Evolutionary conservation across 2,888 invertebrate species (phyloP).

Genomic region (Xanthostigma xanthostigma): DNA sequence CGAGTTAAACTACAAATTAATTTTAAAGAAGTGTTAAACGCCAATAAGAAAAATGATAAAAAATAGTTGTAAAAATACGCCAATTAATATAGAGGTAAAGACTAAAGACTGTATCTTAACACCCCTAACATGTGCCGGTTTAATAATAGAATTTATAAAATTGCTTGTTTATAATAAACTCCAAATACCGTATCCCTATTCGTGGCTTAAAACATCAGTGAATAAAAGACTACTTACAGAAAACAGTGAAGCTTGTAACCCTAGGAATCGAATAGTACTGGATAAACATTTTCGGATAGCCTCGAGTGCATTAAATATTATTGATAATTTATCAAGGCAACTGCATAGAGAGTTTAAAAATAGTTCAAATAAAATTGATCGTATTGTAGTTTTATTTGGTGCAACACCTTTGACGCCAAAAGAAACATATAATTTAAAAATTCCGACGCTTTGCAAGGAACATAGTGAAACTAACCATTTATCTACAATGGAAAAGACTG

Average conservation of each 20-base stretch:
- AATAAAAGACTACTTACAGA: constrained; percentile 20
- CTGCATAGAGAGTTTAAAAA: constrained; percentile 4
- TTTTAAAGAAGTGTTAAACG: too few relatives aligned
- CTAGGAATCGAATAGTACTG: constrained; percentile 28
- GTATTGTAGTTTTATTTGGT: constrained; percentile 7
- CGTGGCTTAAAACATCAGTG: constrained; percentile 33
- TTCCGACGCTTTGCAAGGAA: constrained; percentile 7
- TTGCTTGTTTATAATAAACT: constrained; percentile 39
- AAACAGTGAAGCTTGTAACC: constrained; percentile 10
- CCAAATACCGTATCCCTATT: constrained; percentile 36
- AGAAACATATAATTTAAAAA: constrained; percentile 9
- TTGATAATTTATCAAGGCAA: constrained; percentile 27
- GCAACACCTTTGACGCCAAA: constrained; percentile 6
- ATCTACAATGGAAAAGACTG: constrained; percentile 6
- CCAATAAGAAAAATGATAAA: too few relatives aligned
- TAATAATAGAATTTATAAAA: constrained; percentile 40
- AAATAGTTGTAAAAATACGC: neutral
- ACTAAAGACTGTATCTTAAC: constrained; percentile 36
- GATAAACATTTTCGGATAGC: constrained; percentile 31
- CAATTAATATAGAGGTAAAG: constrained; percentile 24
- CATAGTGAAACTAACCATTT: constrained; percentile 9
- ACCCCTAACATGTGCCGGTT: constrained; percentile 37
- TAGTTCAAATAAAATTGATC: constrained; percentile 3
- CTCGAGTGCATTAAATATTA: constrained; percentile 30
- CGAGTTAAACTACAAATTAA: too few relatives aligned